Evolutionary conservation across 2,113 vertebrate genomes (phyloP).

Genomic region (Petrocephalus microphthalmus): DNA sequence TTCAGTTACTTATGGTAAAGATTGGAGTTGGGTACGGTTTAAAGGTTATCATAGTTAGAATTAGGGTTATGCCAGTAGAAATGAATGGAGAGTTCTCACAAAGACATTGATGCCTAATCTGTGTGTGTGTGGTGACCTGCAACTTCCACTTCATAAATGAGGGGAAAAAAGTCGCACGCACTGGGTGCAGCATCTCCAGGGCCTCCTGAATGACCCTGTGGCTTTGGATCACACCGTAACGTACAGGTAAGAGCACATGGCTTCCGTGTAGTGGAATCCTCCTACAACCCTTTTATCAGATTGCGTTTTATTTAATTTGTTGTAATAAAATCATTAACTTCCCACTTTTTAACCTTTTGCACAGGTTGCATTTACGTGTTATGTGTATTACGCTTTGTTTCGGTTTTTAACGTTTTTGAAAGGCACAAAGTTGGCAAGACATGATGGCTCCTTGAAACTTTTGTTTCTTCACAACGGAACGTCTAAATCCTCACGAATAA

Average conservation of each 20-base stretch:
- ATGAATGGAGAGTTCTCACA: no score
- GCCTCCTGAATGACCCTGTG: background rate
- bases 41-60: no score
- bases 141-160: background rate
- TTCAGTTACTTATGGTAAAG: no score
- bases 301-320: background rate
- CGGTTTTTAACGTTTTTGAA: background rate
- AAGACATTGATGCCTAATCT: no score
- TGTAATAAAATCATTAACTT: background rate
- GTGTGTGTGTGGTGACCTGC: background rate
- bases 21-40: no score
- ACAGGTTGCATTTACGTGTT: background rate
- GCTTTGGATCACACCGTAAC: no score
- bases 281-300: background rate
- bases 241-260: background rate
- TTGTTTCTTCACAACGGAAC: background rate
- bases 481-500: background rate
- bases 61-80: no score
- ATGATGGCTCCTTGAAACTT: background rate
- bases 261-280: background rate
- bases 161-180: background rate
- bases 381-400: background rate
- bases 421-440: background rate
- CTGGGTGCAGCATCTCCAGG: background rate
- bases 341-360: background rate